Evolutionary conservation across 2,797 vertebrate species (phyloP).

Genomic region (Spinibarbus caldwelli): DNA sequence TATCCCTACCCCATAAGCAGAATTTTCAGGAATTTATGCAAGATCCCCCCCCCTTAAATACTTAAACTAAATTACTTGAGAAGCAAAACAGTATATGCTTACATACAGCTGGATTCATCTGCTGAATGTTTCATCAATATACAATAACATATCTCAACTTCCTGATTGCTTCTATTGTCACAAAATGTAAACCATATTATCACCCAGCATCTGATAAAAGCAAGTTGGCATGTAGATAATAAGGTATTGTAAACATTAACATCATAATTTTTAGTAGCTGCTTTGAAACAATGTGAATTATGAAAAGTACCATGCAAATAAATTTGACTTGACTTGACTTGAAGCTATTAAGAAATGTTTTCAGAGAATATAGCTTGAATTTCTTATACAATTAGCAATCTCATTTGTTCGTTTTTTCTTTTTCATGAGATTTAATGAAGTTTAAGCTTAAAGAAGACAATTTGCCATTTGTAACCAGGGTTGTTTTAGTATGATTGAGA

Average conservation of each 20-base stretch:
- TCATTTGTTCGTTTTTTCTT: neutral
- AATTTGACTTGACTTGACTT: neutral
- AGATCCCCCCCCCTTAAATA: neutral
- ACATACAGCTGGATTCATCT: neutral
- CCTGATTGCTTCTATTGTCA: neutral
- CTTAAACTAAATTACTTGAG: neutral
- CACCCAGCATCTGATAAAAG: neutral
- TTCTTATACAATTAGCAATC: neutral
- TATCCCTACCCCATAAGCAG: conserved; percentile 56
- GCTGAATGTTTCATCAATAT: too few species aligned
- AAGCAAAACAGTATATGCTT: neutral
- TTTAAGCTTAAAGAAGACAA: neutral
- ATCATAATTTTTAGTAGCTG: neutral
- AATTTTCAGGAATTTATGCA: conserved; percentile 28
- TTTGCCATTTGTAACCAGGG: neutral
- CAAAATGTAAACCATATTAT: neutral
- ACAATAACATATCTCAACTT: neutral
- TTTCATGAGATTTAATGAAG: neutral
- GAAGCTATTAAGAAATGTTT: neutral
- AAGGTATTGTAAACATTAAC: too few species aligned
- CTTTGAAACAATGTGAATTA: neutral
- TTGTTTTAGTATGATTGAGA: neutral
- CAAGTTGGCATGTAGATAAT: neutral
- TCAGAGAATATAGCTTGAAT: neutral
- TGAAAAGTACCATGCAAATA: too few species aligned